These are phyloP conservation scores for Botrylloides violaceus DNA, from an alignment of 23 tunicate species.

Conservation along the genomic window DNA sequence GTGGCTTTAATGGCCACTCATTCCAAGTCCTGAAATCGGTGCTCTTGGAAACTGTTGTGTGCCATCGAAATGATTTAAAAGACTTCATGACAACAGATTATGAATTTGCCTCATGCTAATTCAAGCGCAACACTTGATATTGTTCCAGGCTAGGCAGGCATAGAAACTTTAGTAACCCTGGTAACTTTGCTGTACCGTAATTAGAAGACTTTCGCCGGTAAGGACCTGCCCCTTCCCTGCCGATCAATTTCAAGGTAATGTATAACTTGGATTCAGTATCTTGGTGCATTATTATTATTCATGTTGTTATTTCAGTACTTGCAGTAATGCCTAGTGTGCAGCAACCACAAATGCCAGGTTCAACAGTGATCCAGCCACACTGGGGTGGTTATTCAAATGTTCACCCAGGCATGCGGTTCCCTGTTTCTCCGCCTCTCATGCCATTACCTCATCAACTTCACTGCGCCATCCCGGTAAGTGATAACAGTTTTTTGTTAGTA, in stretches of 20 bases:
- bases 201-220: background rate
- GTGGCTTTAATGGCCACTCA: background rate
- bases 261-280: no score
- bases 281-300: background rate
- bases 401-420: slow-evolving; percentile 30
- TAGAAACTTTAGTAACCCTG: background rate
- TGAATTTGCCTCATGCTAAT: background rate
- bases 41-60: background rate
- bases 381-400: slow-evolving; percentile 9
- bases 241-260: background rate
- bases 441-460: slow-evolving; percentile 30
- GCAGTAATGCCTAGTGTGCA: slow-evolving; percentile 25
- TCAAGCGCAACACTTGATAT: background rate
- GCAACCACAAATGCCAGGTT: slow-evolving; percentile 9
- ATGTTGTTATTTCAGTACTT: background rate
- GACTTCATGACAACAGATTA: background rate
- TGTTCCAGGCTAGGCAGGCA: background rate
- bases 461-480: slow-evolving; percentile 19
- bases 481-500: background rate
- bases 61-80: background rate
- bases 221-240: background rate
- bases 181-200: background rate
- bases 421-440: slow-evolving; percentile 21
- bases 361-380: slow-evolving; percentile 23
- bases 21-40: background rate